Evolutionary conservation across 2,113 vertebrate species (phyloP), one percentile per base, ranked within the genome.

Genomic region (Austrofundulus limnaeus): DNA sequence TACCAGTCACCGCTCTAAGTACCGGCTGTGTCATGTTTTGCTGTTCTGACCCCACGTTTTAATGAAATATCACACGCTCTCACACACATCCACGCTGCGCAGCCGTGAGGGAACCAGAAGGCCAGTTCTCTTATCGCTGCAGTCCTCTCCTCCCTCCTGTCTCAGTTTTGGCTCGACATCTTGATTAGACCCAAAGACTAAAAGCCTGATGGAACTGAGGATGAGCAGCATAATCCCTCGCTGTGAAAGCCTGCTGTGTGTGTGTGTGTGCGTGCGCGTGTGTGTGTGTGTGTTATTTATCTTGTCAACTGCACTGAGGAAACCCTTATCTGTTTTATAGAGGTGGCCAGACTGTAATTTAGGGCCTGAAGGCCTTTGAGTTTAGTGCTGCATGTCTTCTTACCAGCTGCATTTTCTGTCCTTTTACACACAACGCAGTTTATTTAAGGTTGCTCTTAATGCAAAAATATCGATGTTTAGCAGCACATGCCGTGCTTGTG

Each of bases 121-220:
- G 12, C 5, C 5, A 39, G 61, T 49, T 31, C 49, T 65, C 66
- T 78, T 41, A 67, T 65, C 66, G 0, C 60, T 47, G 56, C 24
- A 25, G 24, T 64, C 68, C 51, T 31, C 55, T 65, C 31, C 31
- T 0, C 41, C 50, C 69, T 50, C 48, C 50, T 61, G 34, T 53
- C 66, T 78, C 61, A 65, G 58, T 72, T 28, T 72, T 31, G 8
- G 54, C 65, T 69, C 70, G 68, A 63, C 59, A 38, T 80, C 63
- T 70, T 59, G 55, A 74, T 80, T 43, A 71, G 17, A 57, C 59
- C 70, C 53, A 59, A 58, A 73, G 43, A 82, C 74, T 61, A 83
- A 85, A 74, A 75, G 69, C 11, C 73, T 68, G 73, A 80, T 39
- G 74, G 66, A 81, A 74, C 61, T 50, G 39, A 65, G 54, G 49